Evolutionary conservation across 2,113 vertebrate species (phyloP).

Genomic region (Heptranchias perlo): DNA sequence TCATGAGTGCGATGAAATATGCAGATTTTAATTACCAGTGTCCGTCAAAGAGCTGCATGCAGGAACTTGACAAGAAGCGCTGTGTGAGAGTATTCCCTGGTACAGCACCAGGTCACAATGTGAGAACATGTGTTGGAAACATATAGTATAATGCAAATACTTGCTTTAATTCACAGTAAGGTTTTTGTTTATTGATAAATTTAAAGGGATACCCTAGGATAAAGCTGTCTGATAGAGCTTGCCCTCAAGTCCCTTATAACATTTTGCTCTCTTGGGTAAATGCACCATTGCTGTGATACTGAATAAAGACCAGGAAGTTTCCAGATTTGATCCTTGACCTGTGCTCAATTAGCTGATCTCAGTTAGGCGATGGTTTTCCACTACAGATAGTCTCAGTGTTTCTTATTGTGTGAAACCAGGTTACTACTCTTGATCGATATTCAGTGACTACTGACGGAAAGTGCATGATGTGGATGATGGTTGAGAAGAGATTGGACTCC

Average conservation of each 20-base stretch:
- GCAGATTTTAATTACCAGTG: constrained; percentile 14
- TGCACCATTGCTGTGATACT: too few species aligned
- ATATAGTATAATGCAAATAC: not conserved
- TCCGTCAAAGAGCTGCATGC: not conserved
- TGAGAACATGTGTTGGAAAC: not conserved
- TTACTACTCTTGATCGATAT: not conserved
- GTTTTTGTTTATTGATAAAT: not conserved
- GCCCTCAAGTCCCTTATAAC: not conserved
- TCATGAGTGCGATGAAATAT: not conserved
- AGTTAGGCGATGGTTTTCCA: not conserved
- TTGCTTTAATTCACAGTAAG: not conserved
- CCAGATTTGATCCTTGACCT: not conserved
- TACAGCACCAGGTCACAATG: not conserved
- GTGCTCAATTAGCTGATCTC: not conserved
- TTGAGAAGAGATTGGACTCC: not conserved
- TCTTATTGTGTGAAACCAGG: not conserved
- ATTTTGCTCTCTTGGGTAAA: not conserved
- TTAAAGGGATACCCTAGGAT: not conserved
- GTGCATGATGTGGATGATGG: not conserved
- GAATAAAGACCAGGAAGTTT: not conserved
- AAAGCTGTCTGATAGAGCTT: not conserved
- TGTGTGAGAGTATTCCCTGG: too few species aligned
- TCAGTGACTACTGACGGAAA: not conserved
- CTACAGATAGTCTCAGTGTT: not conserved
- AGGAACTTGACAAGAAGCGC: not conserved